Conservation (phyloP, 2,113 vertebrate species). For the Synodontis membranacea region DNA sequence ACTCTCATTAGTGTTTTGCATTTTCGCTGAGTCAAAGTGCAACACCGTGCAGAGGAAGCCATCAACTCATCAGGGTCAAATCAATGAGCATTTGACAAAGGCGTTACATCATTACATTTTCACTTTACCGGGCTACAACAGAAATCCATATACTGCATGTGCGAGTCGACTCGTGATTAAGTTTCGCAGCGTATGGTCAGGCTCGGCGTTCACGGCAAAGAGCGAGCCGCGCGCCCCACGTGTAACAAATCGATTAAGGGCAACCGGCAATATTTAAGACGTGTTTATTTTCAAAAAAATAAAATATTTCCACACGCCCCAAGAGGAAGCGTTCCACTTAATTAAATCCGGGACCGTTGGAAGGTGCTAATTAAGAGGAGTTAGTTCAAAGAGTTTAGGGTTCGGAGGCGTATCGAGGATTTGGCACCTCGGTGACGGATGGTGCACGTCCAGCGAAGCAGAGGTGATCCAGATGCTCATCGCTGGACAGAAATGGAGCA, state of each 20-base stretch:
- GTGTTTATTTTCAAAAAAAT: constrained; percentile 73
- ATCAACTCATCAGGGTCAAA: not conserved
- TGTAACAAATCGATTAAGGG: constrained; percentile 73
- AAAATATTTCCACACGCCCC: constrained; percentile 64
- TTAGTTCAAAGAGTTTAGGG: constrained; percentile 70
- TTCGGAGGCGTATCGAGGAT: constrained; percentile 69
- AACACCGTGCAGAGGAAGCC: not conserved
- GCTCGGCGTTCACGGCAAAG: not conserved
- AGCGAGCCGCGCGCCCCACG: constrained; percentile 59
- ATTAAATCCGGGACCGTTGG: constrained; percentile 70
- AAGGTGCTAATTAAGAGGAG: constrained; percentile 71
- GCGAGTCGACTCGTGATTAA: not conserved
- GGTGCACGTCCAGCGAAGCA: not conserved
- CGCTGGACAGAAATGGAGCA: not conserved
- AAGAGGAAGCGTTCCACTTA: constrained; percentile 67
- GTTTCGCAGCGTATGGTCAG: not conserved
- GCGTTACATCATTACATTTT: not conserved
- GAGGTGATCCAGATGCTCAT: not conserved
- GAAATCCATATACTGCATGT: not conserved
- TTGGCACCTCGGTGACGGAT: constrained; percentile 60
- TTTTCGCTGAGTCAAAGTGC: constrained; percentile 58
- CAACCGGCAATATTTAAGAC: constrained; percentile 68
- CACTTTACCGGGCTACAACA: not conserved
- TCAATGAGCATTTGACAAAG: not conserved
- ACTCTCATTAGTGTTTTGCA: constrained; percentile 58